A percentile compares a stretch with the other conserved stretches of the same genome.
Evolutionary conservation across 2,113 vertebrate genomes (phyloP).

Genomic region (Baryphthengus martii): DNA sequence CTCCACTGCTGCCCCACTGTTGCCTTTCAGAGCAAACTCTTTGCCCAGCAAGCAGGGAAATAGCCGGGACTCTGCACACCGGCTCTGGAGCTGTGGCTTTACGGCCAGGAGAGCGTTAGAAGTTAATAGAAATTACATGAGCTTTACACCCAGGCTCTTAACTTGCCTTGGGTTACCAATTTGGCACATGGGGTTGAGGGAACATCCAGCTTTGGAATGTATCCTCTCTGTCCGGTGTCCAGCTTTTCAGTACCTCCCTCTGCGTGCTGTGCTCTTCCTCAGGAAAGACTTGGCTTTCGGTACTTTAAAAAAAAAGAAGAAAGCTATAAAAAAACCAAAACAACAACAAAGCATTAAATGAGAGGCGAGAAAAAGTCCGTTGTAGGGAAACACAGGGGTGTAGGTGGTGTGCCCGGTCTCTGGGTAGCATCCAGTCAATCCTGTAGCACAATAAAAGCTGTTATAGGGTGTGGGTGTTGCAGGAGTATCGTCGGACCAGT

Average conservation of each 20-base stretch:
- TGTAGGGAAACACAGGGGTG: not conserved
- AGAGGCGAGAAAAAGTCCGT: not conserved
- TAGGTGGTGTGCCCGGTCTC: not conserved
- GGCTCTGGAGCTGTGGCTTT: not conserved
- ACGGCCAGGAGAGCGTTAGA: not conserved
- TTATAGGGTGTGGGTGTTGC: not conserved
- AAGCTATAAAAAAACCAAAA: not conserved
- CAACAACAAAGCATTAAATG: not conserved
- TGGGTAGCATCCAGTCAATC: not conserved
- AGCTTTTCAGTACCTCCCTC: not conserved
- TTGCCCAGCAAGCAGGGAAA: not conserved
- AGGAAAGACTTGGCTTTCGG: not conserved
- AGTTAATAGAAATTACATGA: conserved; percentile 29
- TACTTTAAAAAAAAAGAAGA: not conserved
- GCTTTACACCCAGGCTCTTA: conserved; percentile 43
- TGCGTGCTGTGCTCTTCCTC: not conserved
- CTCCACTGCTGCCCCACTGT: not conserved
- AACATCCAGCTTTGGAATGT: conserved; percentile 50
- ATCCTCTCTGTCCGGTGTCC: not conserved
- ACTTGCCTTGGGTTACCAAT: conserved; percentile 57
- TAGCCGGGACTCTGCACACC: not conserved
- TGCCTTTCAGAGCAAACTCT: not conserved
- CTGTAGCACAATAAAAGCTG: not conserved
- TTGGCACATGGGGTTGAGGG: conserved; percentile 35
- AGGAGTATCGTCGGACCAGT: not conserved